Evolutionary conservation across 2,797 vertebrate species (phyloP).

Genomic region (Sylvia borin): DNA sequence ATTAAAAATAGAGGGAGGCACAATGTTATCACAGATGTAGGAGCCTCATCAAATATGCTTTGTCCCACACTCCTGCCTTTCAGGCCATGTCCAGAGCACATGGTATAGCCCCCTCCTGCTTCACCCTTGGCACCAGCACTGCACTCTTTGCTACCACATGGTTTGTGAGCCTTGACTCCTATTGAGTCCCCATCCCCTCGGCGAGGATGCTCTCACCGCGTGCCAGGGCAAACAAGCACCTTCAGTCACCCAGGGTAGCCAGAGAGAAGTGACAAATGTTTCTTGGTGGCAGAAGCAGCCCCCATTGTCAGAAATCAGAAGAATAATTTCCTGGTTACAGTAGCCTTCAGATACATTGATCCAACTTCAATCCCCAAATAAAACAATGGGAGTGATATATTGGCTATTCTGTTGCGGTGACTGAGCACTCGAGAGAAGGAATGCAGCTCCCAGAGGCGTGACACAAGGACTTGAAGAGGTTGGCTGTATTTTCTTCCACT

Average conservation of each 20-base stretch:
- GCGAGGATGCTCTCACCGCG: fast-evolving
- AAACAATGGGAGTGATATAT: neutral
- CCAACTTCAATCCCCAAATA: neutral
- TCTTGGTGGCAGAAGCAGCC: neutral
- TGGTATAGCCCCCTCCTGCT: neutral
- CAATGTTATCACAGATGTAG: neutral
- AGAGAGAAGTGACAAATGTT: constrained; percentile 7
- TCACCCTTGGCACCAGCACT: neutral
- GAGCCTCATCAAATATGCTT: neutral
- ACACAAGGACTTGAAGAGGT: constrained; percentile 36
- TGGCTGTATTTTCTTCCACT: constrained; percentile 31
- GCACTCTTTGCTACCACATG: fast-evolving
- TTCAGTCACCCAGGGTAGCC: neutral
- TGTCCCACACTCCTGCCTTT: neutral
- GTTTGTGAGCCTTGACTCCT: fast-evolving
- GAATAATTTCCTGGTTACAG: neutral
- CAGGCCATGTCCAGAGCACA: neutral
- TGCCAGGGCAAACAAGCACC: neutral
- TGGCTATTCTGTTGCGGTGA: neutral
- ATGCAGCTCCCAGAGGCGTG: neutral
- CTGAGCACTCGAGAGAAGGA: constrained; percentile 31
- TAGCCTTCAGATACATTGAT: constrained; percentile 28
- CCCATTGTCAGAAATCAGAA: constrained; percentile 27
- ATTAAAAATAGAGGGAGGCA: neutral
- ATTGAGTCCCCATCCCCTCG: neutral